These are phyloP conservation scores for Pteromalus puparum DNA, from an alignment of 1,140 invertebrate species.

Conservation along the genomic window DNA sequence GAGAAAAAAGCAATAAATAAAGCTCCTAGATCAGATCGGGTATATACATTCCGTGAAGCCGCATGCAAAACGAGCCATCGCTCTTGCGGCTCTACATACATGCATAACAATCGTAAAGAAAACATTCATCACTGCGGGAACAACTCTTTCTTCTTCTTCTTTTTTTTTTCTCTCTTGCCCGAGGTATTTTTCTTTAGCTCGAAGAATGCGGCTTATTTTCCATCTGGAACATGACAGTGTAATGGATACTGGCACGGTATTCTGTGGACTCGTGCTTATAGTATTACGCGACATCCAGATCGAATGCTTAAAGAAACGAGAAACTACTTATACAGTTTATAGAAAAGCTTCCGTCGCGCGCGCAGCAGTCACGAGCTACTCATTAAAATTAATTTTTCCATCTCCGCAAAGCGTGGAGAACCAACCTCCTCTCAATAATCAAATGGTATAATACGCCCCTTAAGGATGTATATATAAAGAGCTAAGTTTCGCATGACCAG, in stretches of 20 bases:
- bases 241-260: neutral
- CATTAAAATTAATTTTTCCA: neutral
- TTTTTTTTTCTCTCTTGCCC: neutral
- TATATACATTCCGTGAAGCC: neutral
- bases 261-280: too few relatives aligned
- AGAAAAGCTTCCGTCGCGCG: neutral
- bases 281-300: too few relatives aligned
- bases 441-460: neutral
- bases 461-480: neutral
- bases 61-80: neutral
- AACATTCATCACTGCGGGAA: neutral
- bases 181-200: neutral
- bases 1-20: neutral
- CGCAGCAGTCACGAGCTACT: neutral
- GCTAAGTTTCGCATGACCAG: slow-evolving; percentile 5
- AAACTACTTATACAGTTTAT: too few relatives aligned
- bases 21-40: neutral
- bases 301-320: too few relatives aligned
- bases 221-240: neutral
- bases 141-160: neutral
- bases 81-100: neutral
- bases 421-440: neutral
- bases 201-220: neutral
- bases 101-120: slow-evolving; percentile 3
- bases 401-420: too few relatives aligned